A percentile compares a stretch with the other conserved stretches of the same genome.
phyloP scores from a whole-genome alignment of 1,140 invertebrate genomes.

The Coboldia fuscipes region DNA sequence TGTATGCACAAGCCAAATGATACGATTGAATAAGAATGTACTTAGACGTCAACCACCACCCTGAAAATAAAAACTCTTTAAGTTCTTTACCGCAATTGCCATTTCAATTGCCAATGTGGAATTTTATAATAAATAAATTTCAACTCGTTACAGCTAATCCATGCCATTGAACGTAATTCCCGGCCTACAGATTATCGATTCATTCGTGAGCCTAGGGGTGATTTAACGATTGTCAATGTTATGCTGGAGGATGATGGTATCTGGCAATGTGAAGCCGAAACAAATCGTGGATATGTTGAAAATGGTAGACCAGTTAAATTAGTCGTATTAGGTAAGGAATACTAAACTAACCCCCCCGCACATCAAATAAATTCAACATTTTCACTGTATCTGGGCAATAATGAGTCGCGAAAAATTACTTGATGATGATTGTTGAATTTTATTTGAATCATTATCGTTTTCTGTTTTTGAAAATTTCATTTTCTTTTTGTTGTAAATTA shows the following conservation, averaged over 20 bases:
- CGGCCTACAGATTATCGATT: constrained; percentile 28
- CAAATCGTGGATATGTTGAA: constrained; percentile 31
- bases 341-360: neutral
- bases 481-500: neutral
- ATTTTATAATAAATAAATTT: neutral
- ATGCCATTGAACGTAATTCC: constrained; percentile 26
- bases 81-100: neutral
- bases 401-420: neutral
- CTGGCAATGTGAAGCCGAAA: constrained; percentile 41
- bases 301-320: constrained; percentile 36
- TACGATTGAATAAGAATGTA: too few species aligned
- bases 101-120: neutral
- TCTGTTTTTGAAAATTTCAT: neutral
- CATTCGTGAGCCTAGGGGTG: constrained; percentile 30
- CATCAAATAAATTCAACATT: neutral
- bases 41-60: too few species aligned
- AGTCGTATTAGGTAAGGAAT: constrained; percentile 38
- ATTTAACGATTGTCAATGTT: constrained; percentile 40
- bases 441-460: neutral
- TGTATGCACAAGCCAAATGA: too few species aligned
- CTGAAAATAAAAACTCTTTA: too few species aligned
- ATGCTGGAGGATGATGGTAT: constrained; percentile 42
- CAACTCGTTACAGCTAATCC: constrained; percentile 17
- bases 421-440: neutral
- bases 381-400: neutral